A percentile compares a stretch with the other conserved stretches of the same genome.
Conservation (phyloP, 2,888 invertebrate genomes). For the Hyles lineata region DNA sequence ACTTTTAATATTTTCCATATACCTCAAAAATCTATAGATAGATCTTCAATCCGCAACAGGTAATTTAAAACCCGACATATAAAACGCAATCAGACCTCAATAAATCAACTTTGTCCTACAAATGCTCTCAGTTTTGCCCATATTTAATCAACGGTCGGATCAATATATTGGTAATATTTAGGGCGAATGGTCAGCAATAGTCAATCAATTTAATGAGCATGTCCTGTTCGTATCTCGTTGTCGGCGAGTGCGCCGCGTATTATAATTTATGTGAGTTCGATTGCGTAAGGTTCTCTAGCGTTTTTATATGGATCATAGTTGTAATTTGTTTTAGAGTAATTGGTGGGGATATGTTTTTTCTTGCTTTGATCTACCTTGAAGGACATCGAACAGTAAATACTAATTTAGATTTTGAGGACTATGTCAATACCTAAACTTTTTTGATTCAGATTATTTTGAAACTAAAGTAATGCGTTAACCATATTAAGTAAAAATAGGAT, state of each 20-base stretch:
- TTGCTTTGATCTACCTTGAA: background rate
- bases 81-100: background rate
- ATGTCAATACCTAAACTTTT: too few species aligned
- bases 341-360: background rate
- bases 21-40: too few species aligned
- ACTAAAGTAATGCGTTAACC: too few species aligned
- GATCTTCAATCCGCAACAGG: too few species aligned
- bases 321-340: slow-evolving; percentile 2
- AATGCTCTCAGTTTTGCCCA: slow-evolving; percentile 11
- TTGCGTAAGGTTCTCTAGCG: background rate
- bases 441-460: too few species aligned
- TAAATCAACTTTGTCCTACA: slow-evolving; percentile 12
- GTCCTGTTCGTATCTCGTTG: slow-evolving; percentile 30
- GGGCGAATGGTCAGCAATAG: slow-evolving; percentile 27
- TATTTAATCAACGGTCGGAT: slow-evolving; percentile 9
- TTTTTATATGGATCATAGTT: background rate
- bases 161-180: background rate
- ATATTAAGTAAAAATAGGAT: too few species aligned
- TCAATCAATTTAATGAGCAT: slow-evolving; percentile 34
- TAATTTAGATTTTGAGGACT: too few species aligned
- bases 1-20: too few species aligned
- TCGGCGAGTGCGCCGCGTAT: background rate
- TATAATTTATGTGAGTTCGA: background rate
- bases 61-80: background rate
- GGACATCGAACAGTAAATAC: too few species aligned